phyloP scores from a whole-genome alignment of 2,797 vertebrate genomes.

The Chelmon rostratus region DNA sequence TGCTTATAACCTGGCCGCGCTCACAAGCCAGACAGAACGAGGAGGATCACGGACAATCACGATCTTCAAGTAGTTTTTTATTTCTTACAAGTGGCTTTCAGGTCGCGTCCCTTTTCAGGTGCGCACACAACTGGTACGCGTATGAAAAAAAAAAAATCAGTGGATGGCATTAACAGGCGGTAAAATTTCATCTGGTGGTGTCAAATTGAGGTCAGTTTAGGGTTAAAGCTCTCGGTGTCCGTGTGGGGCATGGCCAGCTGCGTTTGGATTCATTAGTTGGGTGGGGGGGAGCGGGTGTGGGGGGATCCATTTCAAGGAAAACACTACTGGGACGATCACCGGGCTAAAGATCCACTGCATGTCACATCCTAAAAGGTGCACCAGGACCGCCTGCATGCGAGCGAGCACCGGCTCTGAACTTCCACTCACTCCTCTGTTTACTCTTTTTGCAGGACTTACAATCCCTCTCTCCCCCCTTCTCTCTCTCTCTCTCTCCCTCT shows the following conservation, averaged over 20 bases:
- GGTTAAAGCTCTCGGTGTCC: slow-evolving; percentile 99
- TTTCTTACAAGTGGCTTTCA: slow-evolving; percentile 45
- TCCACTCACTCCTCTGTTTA: slow-evolving; percentile 68
- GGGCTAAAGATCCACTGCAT: slow-evolving; percentile 91
- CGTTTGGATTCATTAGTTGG: slow-evolving; percentile 94
- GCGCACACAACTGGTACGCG: slow-evolving; percentile 32
- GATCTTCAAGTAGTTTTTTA: slow-evolving; percentile 46
- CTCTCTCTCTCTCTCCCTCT: slow-evolving; percentile 20
- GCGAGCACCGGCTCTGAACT: slow-evolving; percentile 57
- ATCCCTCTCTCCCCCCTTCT: slow-evolving; percentile 18
- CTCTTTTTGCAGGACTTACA: slow-evolving; percentile 61
- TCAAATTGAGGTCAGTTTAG: slow-evolving; percentile 99
- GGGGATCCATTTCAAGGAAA: slow-evolving; percentile 97
- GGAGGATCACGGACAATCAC: slow-evolving; percentile 51
- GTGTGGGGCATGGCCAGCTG: slow-evolving; percentile 97
- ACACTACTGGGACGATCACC: slow-evolving; percentile 95
- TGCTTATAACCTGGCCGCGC: slow-evolving; percentile 55
- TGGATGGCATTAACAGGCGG: slow-evolving; percentile 96
- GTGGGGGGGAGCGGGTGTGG: slow-evolving; percentile 36
- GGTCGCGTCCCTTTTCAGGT: slow-evolving; percentile 54
- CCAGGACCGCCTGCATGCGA: slow-evolving; percentile 62
- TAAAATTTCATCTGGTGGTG: slow-evolving; percentile 98
- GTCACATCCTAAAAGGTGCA: slow-evolving; percentile 92
- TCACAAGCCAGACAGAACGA: slow-evolving; percentile 55
- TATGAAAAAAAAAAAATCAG: slow-evolving; percentile 83